Evolutionary conservation across 2,797 vertebrate species (phyloP).

Genomic region (Triplophysa bombifrons): DNA sequence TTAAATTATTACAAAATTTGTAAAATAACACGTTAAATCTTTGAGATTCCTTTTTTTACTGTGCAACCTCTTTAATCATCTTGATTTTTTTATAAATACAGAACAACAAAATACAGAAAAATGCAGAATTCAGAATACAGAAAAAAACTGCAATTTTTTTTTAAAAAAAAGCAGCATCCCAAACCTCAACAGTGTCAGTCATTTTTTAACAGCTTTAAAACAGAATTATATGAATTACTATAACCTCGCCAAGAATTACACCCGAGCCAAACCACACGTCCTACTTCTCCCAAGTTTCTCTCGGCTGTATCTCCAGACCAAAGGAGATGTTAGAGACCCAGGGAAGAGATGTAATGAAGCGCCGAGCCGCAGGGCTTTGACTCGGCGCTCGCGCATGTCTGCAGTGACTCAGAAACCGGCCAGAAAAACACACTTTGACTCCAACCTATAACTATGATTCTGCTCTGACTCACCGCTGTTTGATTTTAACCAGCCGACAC

Average conservation of each 20-base stretch:
- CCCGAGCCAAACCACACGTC: constrained; percentile 64
- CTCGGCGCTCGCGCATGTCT: constrained; percentile 65
- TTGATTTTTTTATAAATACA: too few relatives aligned
- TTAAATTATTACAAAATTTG: too few relatives aligned
- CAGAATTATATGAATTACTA: constrained; percentile 13
- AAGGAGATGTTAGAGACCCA: constrained; percentile 63
- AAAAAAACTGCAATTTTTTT: too few relatives aligned
- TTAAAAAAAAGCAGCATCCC: too few relatives aligned
- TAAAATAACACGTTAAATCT: too few relatives aligned
- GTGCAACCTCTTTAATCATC: neutral
- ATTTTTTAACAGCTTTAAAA: neutral
- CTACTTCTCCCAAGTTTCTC: constrained; percentile 55
- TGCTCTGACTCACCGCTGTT: constrained; percentile 17
- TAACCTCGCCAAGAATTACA: constrained; percentile 32
- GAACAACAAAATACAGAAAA: too few relatives aligned
- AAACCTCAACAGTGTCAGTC: constrained; percentile 18
- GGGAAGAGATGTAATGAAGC: constrained; percentile 65
- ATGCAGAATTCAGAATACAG: too few relatives aligned
- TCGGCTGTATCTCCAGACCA: constrained; percentile 56
- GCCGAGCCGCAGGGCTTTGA: constrained; percentile 64
- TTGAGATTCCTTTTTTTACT: neutral
- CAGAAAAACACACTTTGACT: constrained; percentile 51
- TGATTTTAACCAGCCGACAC: constrained; percentile 6
- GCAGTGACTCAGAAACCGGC: constrained; percentile 63
- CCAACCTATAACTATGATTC: constrained; percentile 32